Conservation (phyloP, 2,113 vertebrate species). For the Gila orcuttii region DNA sequence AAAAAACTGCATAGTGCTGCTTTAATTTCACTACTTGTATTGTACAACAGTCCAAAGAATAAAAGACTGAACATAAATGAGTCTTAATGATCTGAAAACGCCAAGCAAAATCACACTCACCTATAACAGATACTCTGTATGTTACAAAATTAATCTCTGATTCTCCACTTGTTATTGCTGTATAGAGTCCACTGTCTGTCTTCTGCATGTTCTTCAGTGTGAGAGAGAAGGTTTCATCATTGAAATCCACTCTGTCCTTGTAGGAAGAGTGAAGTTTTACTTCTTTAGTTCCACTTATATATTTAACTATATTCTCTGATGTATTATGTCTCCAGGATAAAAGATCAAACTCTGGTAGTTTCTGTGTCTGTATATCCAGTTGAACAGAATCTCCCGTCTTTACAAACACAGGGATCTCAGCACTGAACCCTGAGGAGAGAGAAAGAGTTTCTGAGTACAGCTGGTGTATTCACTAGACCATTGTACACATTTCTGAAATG, state of each 20-base stretch:
- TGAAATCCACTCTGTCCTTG: slow-evolving; percentile 12
- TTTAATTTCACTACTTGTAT: not conserved
- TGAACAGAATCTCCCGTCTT: not conserved
- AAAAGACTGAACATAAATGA: not conserved
- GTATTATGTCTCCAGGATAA: not conserved
- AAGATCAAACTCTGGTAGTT: not conserved
- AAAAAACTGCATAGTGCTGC: too few relatives aligned
- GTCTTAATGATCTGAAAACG: not conserved
- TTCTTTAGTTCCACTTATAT: accelerated
- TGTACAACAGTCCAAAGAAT: not conserved
- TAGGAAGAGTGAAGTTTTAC: accelerated
- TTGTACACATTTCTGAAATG: not conserved
- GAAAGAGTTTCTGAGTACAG: not conserved
- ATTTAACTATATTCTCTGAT: not conserved
- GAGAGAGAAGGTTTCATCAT: slow-evolving; percentile 9
- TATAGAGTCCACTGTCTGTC: slow-evolving; percentile 31
- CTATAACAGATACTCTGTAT: slow-evolving; percentile 28
- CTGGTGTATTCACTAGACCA: not conserved
- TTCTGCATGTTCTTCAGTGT: slow-evolving; percentile 43
- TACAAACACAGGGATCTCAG: slow-evolving; percentile 7
- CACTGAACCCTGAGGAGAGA: slow-evolving; percentile 14
- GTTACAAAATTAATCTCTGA: accelerated
- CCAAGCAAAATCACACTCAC: slow-evolving; percentile 8
- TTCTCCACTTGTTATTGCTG: not conserved
- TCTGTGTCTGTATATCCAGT: not conserved